Base-by-base conservation (phyloP, 2,113 vertebrate genomes). In the Sprattus sprattus region DNA sequence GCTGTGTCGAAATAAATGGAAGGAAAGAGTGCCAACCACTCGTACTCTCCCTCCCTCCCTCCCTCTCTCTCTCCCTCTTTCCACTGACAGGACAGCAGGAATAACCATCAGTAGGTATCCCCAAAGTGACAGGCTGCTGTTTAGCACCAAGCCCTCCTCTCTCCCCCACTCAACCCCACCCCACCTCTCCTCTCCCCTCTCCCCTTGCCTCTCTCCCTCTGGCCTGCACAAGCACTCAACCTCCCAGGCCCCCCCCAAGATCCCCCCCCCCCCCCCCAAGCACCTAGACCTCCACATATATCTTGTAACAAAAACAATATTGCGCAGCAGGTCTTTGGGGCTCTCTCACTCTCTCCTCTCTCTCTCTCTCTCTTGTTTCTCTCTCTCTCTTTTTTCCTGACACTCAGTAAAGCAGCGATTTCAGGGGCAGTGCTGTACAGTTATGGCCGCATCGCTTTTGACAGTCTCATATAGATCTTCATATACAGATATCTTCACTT, bases 301-400 rank as follows among this genome's bases (percentile, higher is more conserved):
- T 85, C 89, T 86, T 83, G 39, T 83, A 85, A 86, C 71, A 85
- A 85, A 87, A 87, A 87, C 86, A 86, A 46, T 15, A 83, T 28
- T 81, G 47, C 84, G 15, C 49, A 44, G 54, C 86, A 82, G 81
- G 22, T 44, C 71, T 46, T 49, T 6, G 28, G 32, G 28, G 71
- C 71, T 39, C 15, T 78, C 15, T 13, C 71, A 3, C 25, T 32
- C 71, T 78, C 3, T 32, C 52, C 60, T 39, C 57, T 45, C 47
- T 2, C 46, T 81, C 44, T 39, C 67, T 45, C 67, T 28, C n/a
- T 67, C 60, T 67, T 28, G n/a, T 67, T 25, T 28, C n/a, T 11
- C 64, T 25, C 67, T 28, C 25, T 28, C 28, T 75, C 20, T 64
- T 22, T 39, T 78, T 78, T 78, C 28, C 71, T 39, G 11, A 15